Evolutionary conservation across 2,797 vertebrate species (phyloP), one percentile per base, ranked within the genome.

Genomic region (Centropyge bicolor): DNA sequence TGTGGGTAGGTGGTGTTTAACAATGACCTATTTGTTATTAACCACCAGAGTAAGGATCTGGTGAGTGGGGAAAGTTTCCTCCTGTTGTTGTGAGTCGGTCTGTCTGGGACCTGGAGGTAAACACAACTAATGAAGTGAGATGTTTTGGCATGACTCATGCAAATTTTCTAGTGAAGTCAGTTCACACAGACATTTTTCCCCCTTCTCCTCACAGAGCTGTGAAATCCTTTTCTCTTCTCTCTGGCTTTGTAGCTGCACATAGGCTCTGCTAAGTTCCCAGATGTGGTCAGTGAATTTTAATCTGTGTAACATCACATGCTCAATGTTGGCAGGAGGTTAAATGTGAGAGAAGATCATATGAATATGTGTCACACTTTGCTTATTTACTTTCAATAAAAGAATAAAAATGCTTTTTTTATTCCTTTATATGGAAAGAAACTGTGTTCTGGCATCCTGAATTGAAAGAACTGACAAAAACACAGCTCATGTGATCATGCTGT

Each of bases 11-110:
- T 82, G 74, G 11, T 49, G 88, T 69, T 67, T 72, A 86, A 89
- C 90, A 92, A 91, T 86, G 76, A 87, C 87, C 84, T 87, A 43
- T 90, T 91, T 93, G 90, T 92, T 93, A 86, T 92, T 89, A 81
- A 68, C 62, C 67, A 59, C 43, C 76, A 82, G 71, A 72, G 73
- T 69, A 79, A 80, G 84, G 80, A 88, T 74, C 22, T 82, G 75
- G 72, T 71, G 68, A 24, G 19, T 45, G 77, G 82, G 3, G 17
- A 80, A 84, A 36, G 76, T 87, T 86, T 86, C 80, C 80, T 71
- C 75, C 69, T 76, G 81, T 86, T 86, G 79, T 91, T 86, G 63
- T 59, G 76, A 81, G 82, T 75, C 82, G 51, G 82, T 60, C 76
- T 84, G 84, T 8, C 73, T 48, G 63, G 55, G 70, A 80, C 56